Conservation (phyloP, 2,113 vertebrate genomes). For the Oceanites oceanicus region DNA sequence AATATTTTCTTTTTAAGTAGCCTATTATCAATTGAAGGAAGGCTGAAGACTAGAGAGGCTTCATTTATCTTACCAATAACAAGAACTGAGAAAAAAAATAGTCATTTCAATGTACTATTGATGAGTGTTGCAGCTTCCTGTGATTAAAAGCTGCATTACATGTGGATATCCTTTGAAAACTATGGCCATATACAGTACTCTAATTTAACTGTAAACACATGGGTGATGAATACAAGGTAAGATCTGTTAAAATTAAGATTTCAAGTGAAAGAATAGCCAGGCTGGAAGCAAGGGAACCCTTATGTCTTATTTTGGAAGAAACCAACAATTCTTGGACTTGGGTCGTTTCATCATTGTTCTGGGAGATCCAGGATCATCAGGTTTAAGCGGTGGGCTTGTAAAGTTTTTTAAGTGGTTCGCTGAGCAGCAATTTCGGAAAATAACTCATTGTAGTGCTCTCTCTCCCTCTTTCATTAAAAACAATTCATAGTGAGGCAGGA, state of each 20-base stretch:
- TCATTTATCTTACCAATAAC: constrained; percentile 49
- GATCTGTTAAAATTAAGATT: constrained; percentile 42
- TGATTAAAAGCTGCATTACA: constrained; percentile 48
- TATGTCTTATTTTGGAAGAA: neutral
- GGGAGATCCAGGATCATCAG: neutral
- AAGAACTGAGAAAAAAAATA: neutral
- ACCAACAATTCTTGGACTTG: neutral
- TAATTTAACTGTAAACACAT: constrained; percentile 39
- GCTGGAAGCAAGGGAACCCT: neutral
- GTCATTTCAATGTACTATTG: constrained; percentile 28
- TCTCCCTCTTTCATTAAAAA: neutral
- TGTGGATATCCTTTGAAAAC: neutral
- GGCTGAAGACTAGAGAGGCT: neutral
- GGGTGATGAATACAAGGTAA: constrained; percentile 17
- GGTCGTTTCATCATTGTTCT: neutral
- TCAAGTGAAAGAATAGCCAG: neutral
- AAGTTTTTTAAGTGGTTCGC: constrained; percentile 11
- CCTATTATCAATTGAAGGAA: constrained; percentile 5
- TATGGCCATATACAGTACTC: neutral
- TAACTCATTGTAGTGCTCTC: neutral
- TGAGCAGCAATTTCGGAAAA: constrained; percentile 27
- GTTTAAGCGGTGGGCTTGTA: neutral
- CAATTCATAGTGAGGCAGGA: constrained; percentile 11
- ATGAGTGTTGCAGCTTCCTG: constrained; percentile 22
- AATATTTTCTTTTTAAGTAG: constrained; percentile 30